These are phyloP conservation scores for Hololepta plana DNA, from an alignment of 2,888 invertebrate species.

Conservation along the genomic window DNA sequence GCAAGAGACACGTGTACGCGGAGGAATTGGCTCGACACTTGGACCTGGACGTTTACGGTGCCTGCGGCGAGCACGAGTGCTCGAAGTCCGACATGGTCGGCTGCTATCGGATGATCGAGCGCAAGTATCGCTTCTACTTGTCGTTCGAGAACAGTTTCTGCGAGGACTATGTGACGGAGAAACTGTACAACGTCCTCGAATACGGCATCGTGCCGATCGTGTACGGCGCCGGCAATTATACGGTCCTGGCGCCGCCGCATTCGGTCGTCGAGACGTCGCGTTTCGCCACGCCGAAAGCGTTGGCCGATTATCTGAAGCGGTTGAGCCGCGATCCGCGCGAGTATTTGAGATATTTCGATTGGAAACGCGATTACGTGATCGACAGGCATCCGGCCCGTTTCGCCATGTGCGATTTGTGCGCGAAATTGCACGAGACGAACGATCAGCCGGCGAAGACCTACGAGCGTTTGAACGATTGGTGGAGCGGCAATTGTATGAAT, in stretches of 20 bases:
- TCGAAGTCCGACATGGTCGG: conserved; percentile 27
- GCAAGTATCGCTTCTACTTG: conserved; percentile 12
- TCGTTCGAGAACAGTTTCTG: conserved; percentile 12
- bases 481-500: conserved; percentile 7
- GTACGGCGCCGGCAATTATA: conserved; percentile 10
- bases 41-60: conserved; percentile 43
- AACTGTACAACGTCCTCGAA: conserved; percentile 9
- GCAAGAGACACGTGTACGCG: conserved; percentile 27
- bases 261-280: conserved; percentile 10
- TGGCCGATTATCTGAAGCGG: conserved; percentile 9
- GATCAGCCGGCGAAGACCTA: conserved; percentile 5
- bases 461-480: conserved; percentile 6
- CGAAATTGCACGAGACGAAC: conserved; percentile 9
- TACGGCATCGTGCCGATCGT: conserved; percentile 11
- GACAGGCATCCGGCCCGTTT: neutral
- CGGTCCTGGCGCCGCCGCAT: conserved; percentile 9
- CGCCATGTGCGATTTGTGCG: conserved; percentile 9
- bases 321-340: conserved; percentile 7
- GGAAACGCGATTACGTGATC: conserved; percentile 10
- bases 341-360: conserved; percentile 11
- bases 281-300: conserved; percentile 7
- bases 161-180: conserved; percentile 12
- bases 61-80: conserved; percentile 32
- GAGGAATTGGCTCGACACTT: conserved; percentile 35
- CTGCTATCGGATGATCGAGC: conserved; percentile 31